A percentile compares a stretch with the other conserved stretches of the same genome.
Evolutionary conservation across 2,113 vertebrate genomes (phyloP).

Genomic region (Chaetorhynchus papuensis): DNA sequence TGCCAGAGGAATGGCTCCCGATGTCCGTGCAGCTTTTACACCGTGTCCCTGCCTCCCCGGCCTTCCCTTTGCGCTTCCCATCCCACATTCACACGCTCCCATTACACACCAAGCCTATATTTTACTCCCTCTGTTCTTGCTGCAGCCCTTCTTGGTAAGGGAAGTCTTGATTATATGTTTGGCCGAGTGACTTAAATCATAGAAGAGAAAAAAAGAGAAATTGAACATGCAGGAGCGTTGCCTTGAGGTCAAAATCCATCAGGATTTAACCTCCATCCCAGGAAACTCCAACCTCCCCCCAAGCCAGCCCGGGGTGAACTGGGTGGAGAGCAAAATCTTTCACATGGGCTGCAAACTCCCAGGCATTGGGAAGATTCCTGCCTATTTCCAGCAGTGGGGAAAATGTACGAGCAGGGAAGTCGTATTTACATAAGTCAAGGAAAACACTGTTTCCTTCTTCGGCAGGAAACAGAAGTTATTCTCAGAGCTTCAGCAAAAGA

Average conservation of each 20-base stretch:
- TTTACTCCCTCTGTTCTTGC: constrained; percentile 43
- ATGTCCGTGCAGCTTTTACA: background rate
- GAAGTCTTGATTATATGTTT: constrained; percentile 51
- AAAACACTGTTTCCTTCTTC: constrained; percentile 72
- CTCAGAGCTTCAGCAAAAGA: constrained; percentile 54
- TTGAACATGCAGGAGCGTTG: background rate
- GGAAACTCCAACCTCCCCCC: constrained; percentile 61
- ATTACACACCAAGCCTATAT: constrained; percentile 30
- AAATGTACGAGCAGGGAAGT: constrained; percentile 66
- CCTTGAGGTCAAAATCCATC: background rate
- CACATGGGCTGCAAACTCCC: background rate
- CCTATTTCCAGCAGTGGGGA: constrained; percentile 57
- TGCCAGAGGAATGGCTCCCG: background rate
- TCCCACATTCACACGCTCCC: constrained; percentile 52
- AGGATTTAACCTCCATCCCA: constrained; percentile 23
- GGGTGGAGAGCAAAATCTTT: background rate
- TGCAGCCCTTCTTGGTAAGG: background rate
- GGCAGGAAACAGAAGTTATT: constrained; percentile 76
- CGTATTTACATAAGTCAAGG: constrained; percentile 72
- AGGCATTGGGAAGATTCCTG: constrained; percentile 53
- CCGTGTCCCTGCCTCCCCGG: background rate
- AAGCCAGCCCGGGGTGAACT: background rate
- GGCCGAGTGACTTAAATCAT: background rate
- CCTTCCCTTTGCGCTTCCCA: background rate
- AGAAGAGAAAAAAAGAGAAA: background rate